phyloP scores from a whole-genome alignment of 2,797 vertebrate genomes.

The Phrynocephalus forsythii region DNA sequence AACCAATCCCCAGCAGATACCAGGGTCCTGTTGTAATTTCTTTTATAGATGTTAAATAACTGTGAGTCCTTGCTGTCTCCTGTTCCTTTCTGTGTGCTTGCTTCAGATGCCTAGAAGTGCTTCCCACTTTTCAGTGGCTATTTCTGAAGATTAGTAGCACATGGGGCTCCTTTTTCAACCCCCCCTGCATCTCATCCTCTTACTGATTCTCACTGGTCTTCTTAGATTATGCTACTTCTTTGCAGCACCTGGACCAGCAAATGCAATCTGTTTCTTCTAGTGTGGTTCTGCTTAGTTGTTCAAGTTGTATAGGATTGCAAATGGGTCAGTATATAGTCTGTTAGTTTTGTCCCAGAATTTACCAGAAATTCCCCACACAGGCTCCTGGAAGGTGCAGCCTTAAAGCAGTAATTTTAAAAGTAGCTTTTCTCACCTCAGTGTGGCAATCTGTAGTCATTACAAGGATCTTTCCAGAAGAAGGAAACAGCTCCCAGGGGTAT shows the following conservation, averaged over 20 bases:
- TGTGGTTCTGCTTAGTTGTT: not conserved
- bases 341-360: too few species aligned
- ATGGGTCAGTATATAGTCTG: not conserved
- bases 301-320: not conserved
- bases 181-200: not conserved
- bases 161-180: not conserved
- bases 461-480: too few species aligned
- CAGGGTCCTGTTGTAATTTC: not conserved
- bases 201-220: not conserved
- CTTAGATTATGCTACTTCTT: slow-evolving; percentile 1
- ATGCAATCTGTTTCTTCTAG: not conserved
- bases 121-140: not conserved
- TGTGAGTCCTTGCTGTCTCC: not conserved
- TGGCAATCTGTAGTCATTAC: too few species aligned
- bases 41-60: not conserved
- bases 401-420: too few species aligned
- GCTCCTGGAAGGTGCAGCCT: too few species aligned
- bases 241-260: not conserved
- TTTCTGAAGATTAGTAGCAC: not conserved
- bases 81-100: not conserved
- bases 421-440: too few species aligned
- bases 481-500: too few species aligned
- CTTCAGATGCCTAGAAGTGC: not conserved
- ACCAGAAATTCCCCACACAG: too few species aligned
- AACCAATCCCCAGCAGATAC: too few species aligned